These are phyloP conservation scores for Calcarius lapponicus DNA, from an alignment of 2,797 vertebrate species.

Conservation along the genomic window DNA sequence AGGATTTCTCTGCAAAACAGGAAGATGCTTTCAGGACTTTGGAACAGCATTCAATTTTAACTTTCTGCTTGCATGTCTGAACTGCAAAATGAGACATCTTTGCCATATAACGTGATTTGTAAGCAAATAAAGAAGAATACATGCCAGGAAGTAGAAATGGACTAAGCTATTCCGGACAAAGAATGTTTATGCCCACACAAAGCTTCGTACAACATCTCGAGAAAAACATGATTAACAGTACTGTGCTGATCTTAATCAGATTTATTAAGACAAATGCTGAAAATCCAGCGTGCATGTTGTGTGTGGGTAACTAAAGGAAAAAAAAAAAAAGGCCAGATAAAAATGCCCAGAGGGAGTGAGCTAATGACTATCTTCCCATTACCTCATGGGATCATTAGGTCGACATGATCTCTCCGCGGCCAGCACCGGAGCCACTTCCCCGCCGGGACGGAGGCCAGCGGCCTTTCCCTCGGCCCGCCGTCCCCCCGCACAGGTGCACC, in stretches of 20 bases:
- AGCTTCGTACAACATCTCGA: not conserved
- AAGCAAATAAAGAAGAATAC: not conserved
- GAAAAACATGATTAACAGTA: conserved; percentile 31
- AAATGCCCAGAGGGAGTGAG: conserved; percentile 55
- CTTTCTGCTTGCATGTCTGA: not conserved
- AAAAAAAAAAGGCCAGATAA: not conserved
- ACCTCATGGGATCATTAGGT: conserved; percentile 63
- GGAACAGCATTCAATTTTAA: not conserved
- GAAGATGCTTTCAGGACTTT: not conserved
- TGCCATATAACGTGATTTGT: not conserved
- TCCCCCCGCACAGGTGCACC: conserved; percentile 3
- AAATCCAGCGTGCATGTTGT: not conserved
- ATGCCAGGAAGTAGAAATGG: not conserved
- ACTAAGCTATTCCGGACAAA: not conserved
- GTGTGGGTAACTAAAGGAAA: not conserved
- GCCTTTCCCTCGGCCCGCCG: not conserved
- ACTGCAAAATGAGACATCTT: not conserved
- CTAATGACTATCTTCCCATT: conserved; percentile 52
- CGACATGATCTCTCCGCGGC: conserved; percentile 13
- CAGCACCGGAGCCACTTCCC: not conserved
- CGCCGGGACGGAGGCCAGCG: not conserved
- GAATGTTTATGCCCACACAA: not conserved
- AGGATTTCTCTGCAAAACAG: not conserved
- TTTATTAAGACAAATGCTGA: conserved; percentile 45
- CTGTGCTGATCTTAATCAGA: not conserved